Conservation (phyloP, 2,113 vertebrate genomes). For the Gavialis gangeticus region DNA sequence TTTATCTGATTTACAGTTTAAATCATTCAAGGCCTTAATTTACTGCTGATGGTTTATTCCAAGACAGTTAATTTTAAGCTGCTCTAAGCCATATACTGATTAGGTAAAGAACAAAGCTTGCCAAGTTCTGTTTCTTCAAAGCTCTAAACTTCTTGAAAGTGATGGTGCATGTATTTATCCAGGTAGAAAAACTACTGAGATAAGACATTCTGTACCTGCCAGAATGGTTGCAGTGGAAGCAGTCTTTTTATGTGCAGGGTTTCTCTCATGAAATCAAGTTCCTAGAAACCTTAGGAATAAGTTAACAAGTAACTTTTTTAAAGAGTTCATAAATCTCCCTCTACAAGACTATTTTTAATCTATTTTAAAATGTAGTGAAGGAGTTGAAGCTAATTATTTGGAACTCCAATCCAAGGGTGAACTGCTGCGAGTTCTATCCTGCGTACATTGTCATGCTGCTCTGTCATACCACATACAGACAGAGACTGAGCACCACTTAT, state of each 20-base stretch:
- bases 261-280: background rate
- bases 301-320: background rate
- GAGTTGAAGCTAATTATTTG: background rate
- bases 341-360: background rate
- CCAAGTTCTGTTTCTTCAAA: conserved; percentile 3
- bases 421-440: background rate
- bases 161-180: background rate
- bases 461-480: background rate
- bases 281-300: background rate
- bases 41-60: conserved; percentile 27
- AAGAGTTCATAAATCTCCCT: background rate
- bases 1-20: conserved; percentile 1
- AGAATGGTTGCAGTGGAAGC: background rate
- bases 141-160: conserved; percentile 1
- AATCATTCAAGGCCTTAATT: background rate
- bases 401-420: background rate
- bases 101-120: background rate
- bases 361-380: background rate
- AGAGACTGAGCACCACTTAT: background rate
- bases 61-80: conserved; percentile 16
- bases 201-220: background rate
- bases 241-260: background rate
- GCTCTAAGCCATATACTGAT: conserved; percentile 16
- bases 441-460: background rate
- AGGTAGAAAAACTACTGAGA: background rate